A percentile compares a stretch with the other conserved stretches of the same genome.
Evolutionary conservation across 2,113 vertebrate genomes (phyloP).

Genomic region (human (Homo sapiens)): GRCh38 chr22:29489501-29490000

Average conservation of each 20-base stretch:
- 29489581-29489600: not conserved
- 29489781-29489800: too few species aligned
- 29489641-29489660: accelerated
- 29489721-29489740: too few species aligned
- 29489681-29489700: too few species aligned
- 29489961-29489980: conserved; percentile 60
- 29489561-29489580: conserved; percentile 54
- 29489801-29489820: too few species aligned
- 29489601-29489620: conserved; percentile 70
- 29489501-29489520: not conserved
- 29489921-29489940: conserved; percentile 3
- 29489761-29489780: too few species aligned
- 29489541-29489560: not conserved
- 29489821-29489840: too few species aligned
- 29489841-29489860: too few species aligned
- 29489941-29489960: conserved; percentile 58
- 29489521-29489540: not conserved
- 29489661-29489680: too few species aligned
- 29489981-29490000: conserved; percentile 69
- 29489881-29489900: not conserved
- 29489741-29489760: too few species aligned
- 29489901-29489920: conserved; percentile 1
- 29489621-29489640: too few species aligned
- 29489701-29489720: accelerated
- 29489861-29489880: too few species aligned